Evolutionary conservation across 2,113 vertebrate genomes (phyloP), one percentile per base, ranked within the genome.

Genomic region (Microcebus murinus): DNA sequence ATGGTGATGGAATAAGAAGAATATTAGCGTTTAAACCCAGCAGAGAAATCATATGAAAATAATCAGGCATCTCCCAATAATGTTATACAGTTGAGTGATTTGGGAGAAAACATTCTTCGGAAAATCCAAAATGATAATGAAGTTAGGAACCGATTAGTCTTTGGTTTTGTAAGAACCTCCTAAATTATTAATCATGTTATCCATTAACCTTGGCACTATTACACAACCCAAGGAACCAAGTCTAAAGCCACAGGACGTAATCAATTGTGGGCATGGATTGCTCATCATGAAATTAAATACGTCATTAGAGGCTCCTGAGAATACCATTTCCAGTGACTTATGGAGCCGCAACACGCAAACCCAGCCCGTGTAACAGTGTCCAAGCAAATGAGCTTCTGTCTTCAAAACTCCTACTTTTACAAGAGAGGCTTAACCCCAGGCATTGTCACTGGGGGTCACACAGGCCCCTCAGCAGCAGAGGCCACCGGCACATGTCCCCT

Each of bases 271-370:
- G 80, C 52, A 84, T 59, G 71, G 27, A 83, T 76, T 80, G n/a
- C 63, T 96, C 50, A 25, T 96, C 79, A 94, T 55, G 92, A 92
- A 96, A 97, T 92, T 88, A 98, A 87, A 76, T 63, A 59, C 3
- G 42, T 86, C 74, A 85, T 86, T 94, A 95, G 4, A 23, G 25
- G 11, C 79, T 97, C 80, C 91, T 77, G 81, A 96, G 94, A 67
- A 94, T 95, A 79, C 31, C 7, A 13, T 74, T 36, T 23, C 15
- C 42, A 1, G 18, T 9, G 86, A 90, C 57, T 20, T 36, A 70
- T 1, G 10, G 79, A 77, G 34, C 74, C 8, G 0, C 27, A 79
- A 83, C 34, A 12, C 0, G 0, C 14, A 55, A 81, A 39, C 59
- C 17, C 23, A 59, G 70, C 9, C 23, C 13, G 14, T 39, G 14